Evolutionary conservation across 2,888 invertebrate species (phyloP), one percentile per base, ranked within the genome.

Genomic region (Dioctria rufipes): DNA sequence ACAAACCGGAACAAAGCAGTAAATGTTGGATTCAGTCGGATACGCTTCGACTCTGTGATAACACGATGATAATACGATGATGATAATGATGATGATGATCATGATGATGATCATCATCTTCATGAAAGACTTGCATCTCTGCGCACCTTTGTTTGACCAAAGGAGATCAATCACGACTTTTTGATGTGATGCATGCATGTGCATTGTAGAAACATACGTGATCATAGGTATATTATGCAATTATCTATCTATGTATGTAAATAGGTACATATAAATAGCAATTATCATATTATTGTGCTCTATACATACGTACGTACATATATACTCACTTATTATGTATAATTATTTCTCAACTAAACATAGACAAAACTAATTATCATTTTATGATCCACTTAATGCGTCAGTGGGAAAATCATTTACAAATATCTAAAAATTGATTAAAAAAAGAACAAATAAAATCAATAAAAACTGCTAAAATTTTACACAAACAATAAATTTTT

Each of bases 1-100:
- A 37, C 54, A 43, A 79, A 79, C 81, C 66, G 79, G 81, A 79
- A 75, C 73, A 75, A 13, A 67, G 81, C 79, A 75, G 81, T 61
- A 60, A 73, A 43, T 49, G 42, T 73, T 39, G 79, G 79, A 75
- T 66, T 61, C 40, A 51, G 49, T 65, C 43, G 77, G 63, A 25
- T 77, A 25, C 9, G 39, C 63, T 37, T 46, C 25, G 63, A 43
- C 13, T 40, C 11, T 77, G 25, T 25, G 25, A 25, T 25, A 25
- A 25, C 25, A 25, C 25, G 25, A 25, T 25, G 25, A 25, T 25
- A 25, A 25, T 25, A 25, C 25, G 25, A 25, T 25, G 25, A 25
- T 25, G 77, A 77, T 63, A 77, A 80, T 63, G 51, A 37, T 60
- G 51, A 37, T 60, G 49, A 80, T 43, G 60, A 61, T 69, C 60